Conservation (phyloP, 2,797 vertebrate genomes). For the Neoniphon sammara region DNA sequence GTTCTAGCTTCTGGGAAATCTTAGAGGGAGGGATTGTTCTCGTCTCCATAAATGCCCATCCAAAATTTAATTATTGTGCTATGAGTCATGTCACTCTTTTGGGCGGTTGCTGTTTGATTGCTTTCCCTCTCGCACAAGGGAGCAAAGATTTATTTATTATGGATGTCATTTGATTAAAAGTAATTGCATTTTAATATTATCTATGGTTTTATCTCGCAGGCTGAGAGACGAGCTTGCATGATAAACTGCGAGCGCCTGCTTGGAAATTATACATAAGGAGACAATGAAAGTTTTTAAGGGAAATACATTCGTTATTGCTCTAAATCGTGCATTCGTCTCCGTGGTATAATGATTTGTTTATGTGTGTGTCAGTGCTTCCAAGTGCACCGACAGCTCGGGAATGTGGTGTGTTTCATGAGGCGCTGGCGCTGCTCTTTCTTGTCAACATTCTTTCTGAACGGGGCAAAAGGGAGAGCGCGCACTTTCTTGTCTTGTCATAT, state of each 20-base stretch:
- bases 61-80: slow-evolving; percentile 53
- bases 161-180: slow-evolving; percentile 52
- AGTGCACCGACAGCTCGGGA: slow-evolving; percentile 50
- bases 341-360: slow-evolving; percentile 56
- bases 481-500: slow-evolving; percentile 63
- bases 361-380: slow-evolving; percentile 28
- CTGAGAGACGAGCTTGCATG: slow-evolving; percentile 17
- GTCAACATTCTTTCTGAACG: slow-evolving; percentile 49
- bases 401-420: slow-evolving; percentile 57
- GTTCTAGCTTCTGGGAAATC: slow-evolving; percentile 69
- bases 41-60: slow-evolving; percentile 49
- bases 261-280: slow-evolving; percentile 33
- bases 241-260: neutral
- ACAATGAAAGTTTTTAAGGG: slow-evolving; percentile 38
- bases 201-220: slow-evolving; percentile 31
- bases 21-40: slow-evolving; percentile 51
- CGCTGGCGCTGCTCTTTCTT: slow-evolving; percentile 53
- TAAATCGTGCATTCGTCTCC: slow-evolving; percentile 24
- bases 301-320: slow-evolving; percentile 27
- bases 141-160: slow-evolving; percentile 33
- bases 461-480: slow-evolving; percentile 34
- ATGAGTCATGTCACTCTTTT: slow-evolving; percentile 56
- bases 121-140: slow-evolving; percentile 11
- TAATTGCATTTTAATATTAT: slow-evolving; percentile 55
- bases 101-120: slow-evolving; percentile 45